phyloP scores from a whole-genome alignment of 2,888 invertebrate genomes.

The Anthrax anthrax region DNA sequence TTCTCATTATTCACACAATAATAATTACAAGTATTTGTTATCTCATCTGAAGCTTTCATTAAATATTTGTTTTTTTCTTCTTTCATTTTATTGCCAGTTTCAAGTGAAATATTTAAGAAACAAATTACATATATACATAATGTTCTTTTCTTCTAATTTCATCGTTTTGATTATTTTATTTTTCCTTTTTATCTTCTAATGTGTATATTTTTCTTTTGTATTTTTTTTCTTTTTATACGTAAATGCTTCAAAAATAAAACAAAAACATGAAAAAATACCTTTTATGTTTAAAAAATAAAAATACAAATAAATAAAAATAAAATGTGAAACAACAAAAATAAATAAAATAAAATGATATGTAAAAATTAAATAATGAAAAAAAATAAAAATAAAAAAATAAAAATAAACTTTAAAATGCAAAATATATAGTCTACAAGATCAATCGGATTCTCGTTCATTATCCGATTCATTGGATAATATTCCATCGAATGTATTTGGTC shows the following conservation, averaged over 20 bases:
- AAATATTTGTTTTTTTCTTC: too few species aligned
- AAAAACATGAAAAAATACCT: neutral
- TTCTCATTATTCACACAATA: too few species aligned
- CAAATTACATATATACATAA: too few species aligned
- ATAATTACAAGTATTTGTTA: too few species aligned
- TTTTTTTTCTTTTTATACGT: conserved; percentile 6
- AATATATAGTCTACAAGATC: conserved; percentile 33
- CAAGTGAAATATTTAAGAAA: neutral
- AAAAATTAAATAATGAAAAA: conserved; percentile 10
- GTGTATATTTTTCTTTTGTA: neutral
- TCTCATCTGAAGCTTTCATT: neutral
- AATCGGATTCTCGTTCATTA: conserved; percentile 35
- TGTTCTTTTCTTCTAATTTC: too few species aligned
- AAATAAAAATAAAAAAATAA: conserved; percentile 8
- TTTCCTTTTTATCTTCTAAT: neutral
- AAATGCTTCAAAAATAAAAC: conserved; percentile 1
- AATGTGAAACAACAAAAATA: neutral
- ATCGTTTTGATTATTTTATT: too few species aligned
- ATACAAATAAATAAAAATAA: neutral
- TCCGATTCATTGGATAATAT: conserved; percentile 45
- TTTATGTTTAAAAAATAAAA: neutral
- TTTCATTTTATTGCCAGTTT: neutral
- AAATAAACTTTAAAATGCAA: conserved; percentile 7
- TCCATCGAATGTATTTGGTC: conserved; percentile 41
- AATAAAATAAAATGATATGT: neutral